Conservation (phyloP, 2,797 vertebrate species). For the Selene dorsalis region DNA sequence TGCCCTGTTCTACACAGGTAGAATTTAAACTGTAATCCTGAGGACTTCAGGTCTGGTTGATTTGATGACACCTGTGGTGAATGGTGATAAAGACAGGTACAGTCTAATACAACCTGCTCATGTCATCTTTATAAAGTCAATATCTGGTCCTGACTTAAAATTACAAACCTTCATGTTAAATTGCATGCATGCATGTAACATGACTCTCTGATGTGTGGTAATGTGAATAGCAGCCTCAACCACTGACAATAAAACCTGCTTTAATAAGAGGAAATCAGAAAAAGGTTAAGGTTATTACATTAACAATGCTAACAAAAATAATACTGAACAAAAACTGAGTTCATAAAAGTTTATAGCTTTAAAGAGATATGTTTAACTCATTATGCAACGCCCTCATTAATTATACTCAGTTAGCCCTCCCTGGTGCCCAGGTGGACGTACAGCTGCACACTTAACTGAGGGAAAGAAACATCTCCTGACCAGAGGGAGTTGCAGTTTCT, state of each 20-base stretch:
- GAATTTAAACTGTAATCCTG: not conserved
- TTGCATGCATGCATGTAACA: not conserved
- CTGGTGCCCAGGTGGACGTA: not conserved
- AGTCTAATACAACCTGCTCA: not conserved
- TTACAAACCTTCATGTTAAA: not conserved
- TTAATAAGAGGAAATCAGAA: not conserved
- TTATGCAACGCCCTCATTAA: not conserved
- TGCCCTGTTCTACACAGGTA: not conserved
- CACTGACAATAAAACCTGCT: too few relatives aligned
- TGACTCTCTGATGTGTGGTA: not conserved
- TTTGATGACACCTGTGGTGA: not conserved
- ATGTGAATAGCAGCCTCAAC: too few relatives aligned
- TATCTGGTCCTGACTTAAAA: not conserved
- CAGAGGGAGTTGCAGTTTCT: not conserved
- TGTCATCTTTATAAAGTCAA: not conserved
- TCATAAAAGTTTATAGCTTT: not conserved
- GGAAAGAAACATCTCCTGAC: not conserved
- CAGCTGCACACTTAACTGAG: not conserved
- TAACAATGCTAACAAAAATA: not conserved
- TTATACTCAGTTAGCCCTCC: not conserved
- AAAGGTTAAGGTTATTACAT: not conserved
- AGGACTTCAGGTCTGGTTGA: not conserved
- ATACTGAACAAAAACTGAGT: not conserved
- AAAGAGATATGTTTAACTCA: not conserved
- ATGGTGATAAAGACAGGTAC: not conserved